Percentiles rank a stretch among this genome's conserved stretches.
Conservation (phyloP, 2,888 invertebrate genomes). For the Drosophila aldrichi region DNA sequence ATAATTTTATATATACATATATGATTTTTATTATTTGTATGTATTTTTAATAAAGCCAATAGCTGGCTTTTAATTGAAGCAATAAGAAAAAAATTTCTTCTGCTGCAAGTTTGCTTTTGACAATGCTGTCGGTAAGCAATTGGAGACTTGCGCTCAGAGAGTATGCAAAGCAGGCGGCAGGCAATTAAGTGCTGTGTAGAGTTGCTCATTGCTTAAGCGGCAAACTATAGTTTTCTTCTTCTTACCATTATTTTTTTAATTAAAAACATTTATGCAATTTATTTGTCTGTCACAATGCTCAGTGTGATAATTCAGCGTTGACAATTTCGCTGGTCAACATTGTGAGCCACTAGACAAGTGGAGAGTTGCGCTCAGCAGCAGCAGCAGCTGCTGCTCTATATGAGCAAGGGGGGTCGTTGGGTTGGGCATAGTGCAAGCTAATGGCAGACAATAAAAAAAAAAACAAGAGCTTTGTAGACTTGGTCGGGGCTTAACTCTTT, state of each 20-base stretch:
- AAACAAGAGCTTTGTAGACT: not conserved
- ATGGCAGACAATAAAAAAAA: not conserved
- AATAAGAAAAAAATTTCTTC: not conserved
- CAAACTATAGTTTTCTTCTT: slow-evolving; percentile 1
- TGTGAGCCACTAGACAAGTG: not conserved
- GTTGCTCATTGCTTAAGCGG: not conserved
- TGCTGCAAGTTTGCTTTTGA: not conserved
- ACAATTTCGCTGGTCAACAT: not conserved
- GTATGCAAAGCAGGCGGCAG: not conserved
- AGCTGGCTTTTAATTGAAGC: no score
- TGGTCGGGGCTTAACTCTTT: not conserved
- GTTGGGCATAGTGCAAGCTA: not conserved
- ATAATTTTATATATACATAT: not conserved
- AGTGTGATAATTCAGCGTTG: not conserved
- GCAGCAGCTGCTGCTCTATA: not conserved
- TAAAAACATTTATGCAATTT: not conserved
- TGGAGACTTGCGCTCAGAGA: slow-evolving; percentile 3
- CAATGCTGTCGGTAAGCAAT: not conserved
- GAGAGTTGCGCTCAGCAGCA: slow-evolving; percentile 14
- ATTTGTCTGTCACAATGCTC: not conserved
- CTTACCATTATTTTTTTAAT: not conserved
- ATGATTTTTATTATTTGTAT: not conserved
- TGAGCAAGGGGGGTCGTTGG: not conserved
- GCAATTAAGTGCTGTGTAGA: not conserved
- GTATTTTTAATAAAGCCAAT: no score